phyloP scores from a whole-genome alignment of 2,797 vertebrate species.

The Bradypus variegatus region DNA sequence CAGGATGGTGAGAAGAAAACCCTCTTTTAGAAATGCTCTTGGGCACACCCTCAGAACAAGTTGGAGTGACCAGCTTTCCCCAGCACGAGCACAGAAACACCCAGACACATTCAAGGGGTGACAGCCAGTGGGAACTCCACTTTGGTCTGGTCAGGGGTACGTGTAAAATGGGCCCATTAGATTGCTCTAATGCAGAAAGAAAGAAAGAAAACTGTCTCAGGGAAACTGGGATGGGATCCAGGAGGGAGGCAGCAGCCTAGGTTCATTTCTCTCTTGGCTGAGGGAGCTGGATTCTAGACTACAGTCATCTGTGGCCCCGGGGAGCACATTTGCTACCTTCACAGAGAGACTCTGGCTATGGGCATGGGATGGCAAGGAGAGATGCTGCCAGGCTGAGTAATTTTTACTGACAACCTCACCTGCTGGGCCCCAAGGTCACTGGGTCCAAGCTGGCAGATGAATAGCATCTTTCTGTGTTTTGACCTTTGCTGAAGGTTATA shows the following conservation, averaged over 20 bases:
- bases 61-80: too few relatives aligned
- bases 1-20: neutral
- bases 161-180: too few relatives aligned
- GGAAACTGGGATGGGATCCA: neutral
- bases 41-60: accelerated
- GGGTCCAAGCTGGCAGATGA: neutral
- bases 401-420: neutral
- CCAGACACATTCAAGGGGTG: neutral
- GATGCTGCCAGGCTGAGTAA: neutral
- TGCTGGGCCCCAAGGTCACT: neutral
- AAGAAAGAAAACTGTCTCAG: neutral
- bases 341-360: neutral
- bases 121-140: neutral
- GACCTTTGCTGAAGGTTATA: slow-evolving; percentile 23
- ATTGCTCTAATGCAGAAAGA: neutral
- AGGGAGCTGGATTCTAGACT: slow-evolving; percentile 4
- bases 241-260: neutral
- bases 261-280: neutral
- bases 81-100: neutral
- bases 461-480: neutral
- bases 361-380: neutral
- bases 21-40: neutral
- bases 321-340: neutral
- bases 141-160: accelerated
- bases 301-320: neutral